Conservation (phyloP, 2,113 vertebrate genomes). For the Prolemur simus region DNA sequence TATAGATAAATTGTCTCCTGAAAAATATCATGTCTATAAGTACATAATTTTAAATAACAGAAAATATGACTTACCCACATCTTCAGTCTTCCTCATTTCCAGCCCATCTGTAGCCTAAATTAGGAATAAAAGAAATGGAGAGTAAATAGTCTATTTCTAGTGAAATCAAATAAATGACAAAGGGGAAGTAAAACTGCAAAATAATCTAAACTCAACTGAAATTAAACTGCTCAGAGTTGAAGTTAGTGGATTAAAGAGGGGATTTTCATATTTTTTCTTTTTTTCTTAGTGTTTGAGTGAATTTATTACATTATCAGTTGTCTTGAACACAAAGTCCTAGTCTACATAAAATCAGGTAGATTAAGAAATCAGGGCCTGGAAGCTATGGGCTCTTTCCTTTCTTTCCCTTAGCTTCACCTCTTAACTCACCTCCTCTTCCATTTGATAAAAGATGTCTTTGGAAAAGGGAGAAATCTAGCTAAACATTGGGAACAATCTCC, state of each 20-base stretch:
- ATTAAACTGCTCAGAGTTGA: not conserved
- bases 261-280: not conserved
- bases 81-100: not conserved
- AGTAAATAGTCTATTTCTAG: slow-evolving; percentile 23
- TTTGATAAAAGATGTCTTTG: not conserved
- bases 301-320: not conserved
- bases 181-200: slow-evolving; percentile 51
- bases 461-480: not conserved
- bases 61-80: not conserved
- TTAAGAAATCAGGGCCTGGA: not conserved
- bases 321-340: not conserved
- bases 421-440: not conserved
- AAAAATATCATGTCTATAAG: not conserved
- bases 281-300: not conserved
- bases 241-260: not conserved
- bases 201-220: slow-evolving; percentile 36
- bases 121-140: slow-evolving; percentile 30
- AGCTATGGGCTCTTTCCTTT: not conserved
- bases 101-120: not conserved
- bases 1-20: not conserved
- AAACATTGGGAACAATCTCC: not conserved
- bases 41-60: slow-evolving; percentile 9
- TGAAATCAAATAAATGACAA: slow-evolving; percentile 21
- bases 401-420: not conserved
- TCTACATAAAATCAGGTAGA: not conserved